A percentile compares a stretch with the other conserved stretches of the same genome.
Conservation (phyloP, 2,797 vertebrate species). For the Onychomys torridus region DNA sequence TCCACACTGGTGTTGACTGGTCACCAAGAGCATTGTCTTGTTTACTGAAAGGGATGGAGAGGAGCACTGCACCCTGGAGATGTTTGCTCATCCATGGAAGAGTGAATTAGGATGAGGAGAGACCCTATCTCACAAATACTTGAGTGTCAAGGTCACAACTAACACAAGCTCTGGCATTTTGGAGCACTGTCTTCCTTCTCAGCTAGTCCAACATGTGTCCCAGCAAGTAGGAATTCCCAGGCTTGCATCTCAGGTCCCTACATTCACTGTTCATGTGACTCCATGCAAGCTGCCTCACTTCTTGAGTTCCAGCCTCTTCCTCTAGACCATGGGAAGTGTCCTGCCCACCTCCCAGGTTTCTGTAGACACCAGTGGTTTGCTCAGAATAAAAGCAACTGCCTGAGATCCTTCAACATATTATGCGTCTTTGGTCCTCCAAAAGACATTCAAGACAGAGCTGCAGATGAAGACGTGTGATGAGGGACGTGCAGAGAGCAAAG, state of each 20-base stretch:
- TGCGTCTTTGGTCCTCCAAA: not conserved
- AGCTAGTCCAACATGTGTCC: not conserved
- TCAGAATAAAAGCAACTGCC: not conserved
- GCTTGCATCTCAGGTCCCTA: not conserved
- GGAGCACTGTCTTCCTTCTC: not conserved
- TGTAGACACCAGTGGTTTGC: not conserved
- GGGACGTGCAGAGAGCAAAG: not conserved
- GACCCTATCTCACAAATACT: not conserved
- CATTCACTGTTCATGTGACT: not conserved
- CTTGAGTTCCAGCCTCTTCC: not conserved
- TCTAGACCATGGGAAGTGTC: not conserved
- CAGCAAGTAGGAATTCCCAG: not conserved
- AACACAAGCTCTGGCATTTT: not conserved
- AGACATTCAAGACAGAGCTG: accelerated
- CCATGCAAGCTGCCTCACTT: not conserved
- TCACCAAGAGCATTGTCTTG: not conserved
- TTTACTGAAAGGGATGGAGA: not conserved
- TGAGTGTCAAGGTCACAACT: not conserved
- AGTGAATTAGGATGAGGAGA: not conserved
- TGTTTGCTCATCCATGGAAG: not conserved
- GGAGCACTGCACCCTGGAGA: not conserved
- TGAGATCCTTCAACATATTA: accelerated
- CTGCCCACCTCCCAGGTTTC: not conserved
- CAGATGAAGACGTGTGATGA: not conserved
- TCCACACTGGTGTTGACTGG: not conserved